phyloP scores from a whole-genome alignment of 2,113 vertebrate species.

The Muntiacus reevesi region DNA sequence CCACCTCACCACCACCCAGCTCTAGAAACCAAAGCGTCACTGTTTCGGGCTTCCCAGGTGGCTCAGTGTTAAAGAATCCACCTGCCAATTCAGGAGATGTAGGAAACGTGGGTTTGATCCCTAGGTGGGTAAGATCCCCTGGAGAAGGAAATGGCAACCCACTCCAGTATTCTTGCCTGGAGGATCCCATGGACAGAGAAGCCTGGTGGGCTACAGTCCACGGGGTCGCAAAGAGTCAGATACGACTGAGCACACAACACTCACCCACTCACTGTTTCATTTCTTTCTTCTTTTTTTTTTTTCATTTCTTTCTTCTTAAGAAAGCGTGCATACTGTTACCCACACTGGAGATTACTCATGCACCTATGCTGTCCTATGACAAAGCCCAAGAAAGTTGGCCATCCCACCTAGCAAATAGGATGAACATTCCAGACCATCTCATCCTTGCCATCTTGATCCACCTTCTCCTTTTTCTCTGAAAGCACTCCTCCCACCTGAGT shows the following conservation, averaged over 20 bases:
- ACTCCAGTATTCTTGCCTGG: not conserved
- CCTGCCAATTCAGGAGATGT: accelerated
- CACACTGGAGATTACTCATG: no score
- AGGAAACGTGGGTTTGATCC: not conserved
- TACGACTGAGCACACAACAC: not conserved
- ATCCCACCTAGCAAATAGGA: not conserved
- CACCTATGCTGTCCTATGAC: accelerated
- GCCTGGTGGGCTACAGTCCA: not conserved
- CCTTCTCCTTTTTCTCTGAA: not conserved
- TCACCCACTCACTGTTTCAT: not conserved
- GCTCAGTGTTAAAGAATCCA: not conserved
- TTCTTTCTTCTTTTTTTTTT: not conserved
- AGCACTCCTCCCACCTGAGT: not conserved
- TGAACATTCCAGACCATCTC: not conserved
- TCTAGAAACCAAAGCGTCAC: not conserved
- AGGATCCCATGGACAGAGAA: not conserved
- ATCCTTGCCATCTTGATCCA: no score
- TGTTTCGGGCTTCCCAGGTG: not conserved
- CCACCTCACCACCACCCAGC: accelerated
- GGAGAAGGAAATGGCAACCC: not conserved
- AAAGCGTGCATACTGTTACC: not conserved
- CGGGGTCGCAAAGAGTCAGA: not conserved
- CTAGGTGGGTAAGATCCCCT: not conserved
- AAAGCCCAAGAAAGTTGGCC: not conserved
- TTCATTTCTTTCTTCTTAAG: not conserved